Conservation (phyloP, 2,797 vertebrate species). For the Malacoctenus gilli region DNA sequence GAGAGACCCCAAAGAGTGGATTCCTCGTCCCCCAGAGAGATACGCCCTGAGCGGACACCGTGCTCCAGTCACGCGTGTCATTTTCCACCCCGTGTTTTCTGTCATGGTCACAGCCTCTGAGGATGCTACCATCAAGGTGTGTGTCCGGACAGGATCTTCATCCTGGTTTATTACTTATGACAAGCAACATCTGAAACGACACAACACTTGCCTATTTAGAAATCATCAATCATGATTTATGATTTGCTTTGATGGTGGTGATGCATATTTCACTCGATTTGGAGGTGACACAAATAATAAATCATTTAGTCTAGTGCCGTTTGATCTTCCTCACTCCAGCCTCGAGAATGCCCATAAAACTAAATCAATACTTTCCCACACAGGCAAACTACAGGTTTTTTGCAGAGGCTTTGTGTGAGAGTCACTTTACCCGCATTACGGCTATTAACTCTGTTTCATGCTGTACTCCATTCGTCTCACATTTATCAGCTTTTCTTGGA, state of each 20-base stretch:
- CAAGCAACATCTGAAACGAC: no score
- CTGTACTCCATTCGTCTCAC: no score
- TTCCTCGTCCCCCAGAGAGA: conserved; percentile 97
- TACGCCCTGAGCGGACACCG: conserved; percentile 96
- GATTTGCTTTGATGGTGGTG: no score
- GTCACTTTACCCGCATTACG: neutral
- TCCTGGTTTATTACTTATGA: no score
- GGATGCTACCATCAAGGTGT: conserved; percentile 98
- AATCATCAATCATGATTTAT: no score
- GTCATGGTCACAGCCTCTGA: conserved; percentile 99
- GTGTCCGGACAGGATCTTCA: conserved; percentile 8
- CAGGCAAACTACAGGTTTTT: neutral
- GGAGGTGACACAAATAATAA: neutral
- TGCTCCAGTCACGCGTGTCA: conserved; percentile 95
- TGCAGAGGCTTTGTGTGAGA: neutral
- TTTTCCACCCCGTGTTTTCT: conserved; percentile 99
- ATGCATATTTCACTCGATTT: neutral
- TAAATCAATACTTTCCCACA: conserved; percentile 10
- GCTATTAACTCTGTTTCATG: neutral
- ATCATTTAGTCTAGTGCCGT: neutral
- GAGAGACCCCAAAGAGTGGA: conserved; percentile 99
- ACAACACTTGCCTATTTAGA: no score
- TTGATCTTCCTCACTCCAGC: neutral
- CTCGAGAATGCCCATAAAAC: neutral
- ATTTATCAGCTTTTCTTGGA: no score